Evolutionary conservation across 2,888 invertebrate species (phyloP), one percentile per base, ranked within the genome.

Genomic region (Pandemis cinnamomeana): DNA sequence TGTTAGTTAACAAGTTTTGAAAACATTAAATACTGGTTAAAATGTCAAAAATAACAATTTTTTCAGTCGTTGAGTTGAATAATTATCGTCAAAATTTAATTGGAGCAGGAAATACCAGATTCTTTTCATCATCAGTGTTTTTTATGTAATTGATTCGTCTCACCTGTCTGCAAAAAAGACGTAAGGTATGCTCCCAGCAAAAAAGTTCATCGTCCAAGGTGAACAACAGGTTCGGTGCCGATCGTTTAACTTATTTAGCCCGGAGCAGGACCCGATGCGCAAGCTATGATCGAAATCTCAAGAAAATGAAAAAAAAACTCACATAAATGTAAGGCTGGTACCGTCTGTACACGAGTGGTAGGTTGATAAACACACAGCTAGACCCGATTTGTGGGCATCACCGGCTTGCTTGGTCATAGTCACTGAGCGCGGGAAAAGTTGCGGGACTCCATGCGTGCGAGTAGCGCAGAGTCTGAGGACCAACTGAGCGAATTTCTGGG

Each of bases 401-500:
- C 80, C 75, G 82, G 82, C 81, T 85, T 83, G 81, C 80, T 85
- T 84, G 87, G 87, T 89, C 91, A 89, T 90, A 88, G 85, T 90
- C 89, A 91, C 90, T 85, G 84, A 77, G 85, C 90, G 89, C 89
- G 89, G 86, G 85, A 84, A 87, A 86, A 80, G 78, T 79, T 79
- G 77, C 77, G 79, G 79, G 78, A 75, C 82, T 87, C 89, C 89
- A 88, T 87, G 87, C 92, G 93, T 90, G 89, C 91, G 88, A 80
- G 77, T 79, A 79, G 86, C 89, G 85, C 87, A 87, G 86, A 86
- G 90, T 86, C 87, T 87, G 85, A 81, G 85, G 85, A 88, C 89
- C 86, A 87, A 94, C 93, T 93, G 88, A 91, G 89, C 88, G 88
- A 91, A 91, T 91, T 88, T 89, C 90, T 91, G 86, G 85, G 88